Conservation (phyloP, 2,797 vertebrate genomes). For the Aldrovandia affinis region DNA sequence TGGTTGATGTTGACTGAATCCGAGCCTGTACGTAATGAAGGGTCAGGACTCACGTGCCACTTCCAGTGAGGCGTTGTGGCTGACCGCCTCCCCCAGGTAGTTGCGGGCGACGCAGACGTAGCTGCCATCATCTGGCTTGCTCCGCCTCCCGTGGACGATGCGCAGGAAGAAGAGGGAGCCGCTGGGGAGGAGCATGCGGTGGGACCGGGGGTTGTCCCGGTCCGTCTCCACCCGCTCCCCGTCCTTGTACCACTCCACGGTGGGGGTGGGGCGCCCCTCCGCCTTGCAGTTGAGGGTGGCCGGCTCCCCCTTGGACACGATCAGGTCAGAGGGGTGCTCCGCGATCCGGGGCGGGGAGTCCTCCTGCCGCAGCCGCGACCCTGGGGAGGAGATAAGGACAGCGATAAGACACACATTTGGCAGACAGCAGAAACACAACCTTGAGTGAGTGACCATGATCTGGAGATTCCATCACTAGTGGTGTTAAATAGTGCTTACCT, state of each 20-base stretch:
- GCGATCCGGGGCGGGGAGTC: constrained; percentile 91
- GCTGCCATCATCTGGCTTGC: constrained; percentile 93
- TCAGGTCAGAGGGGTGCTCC: constrained; percentile 95
- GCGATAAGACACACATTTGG: too few relatives aligned
- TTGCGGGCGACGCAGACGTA: constrained; percentile 94
- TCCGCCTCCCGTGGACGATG: constrained; percentile 92
- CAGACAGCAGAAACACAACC: too few relatives aligned
- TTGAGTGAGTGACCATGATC: too few relatives aligned
- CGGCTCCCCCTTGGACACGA: constrained; percentile 94
- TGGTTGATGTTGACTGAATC: too few relatives aligned
- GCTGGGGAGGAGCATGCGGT: constrained; percentile 95
- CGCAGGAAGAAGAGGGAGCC: constrained; percentile 95
- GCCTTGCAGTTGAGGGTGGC: constrained; percentile 97
- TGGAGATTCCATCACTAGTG: too few relatives aligned
- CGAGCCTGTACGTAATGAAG: too few relatives aligned
- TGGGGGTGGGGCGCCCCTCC: constrained; percentile 89
- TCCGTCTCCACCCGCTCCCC: constrained; percentile 93
- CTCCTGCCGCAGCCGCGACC: constrained; percentile 94
- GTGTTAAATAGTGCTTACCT: too few relatives aligned
- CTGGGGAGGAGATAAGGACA: constrained; percentile 60
- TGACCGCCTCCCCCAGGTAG: constrained; percentile 94
- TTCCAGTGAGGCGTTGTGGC: constrained; percentile 92
- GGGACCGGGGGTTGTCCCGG: constrained; percentile 91
- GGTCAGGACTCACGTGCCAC: constrained; percentile 87
- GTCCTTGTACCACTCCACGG: constrained; percentile 96